These are phyloP conservation scores for Oreocharis arfaki DNA, from an alignment of 2,113 vertebrate genomes.

Conservation along the genomic window DNA sequence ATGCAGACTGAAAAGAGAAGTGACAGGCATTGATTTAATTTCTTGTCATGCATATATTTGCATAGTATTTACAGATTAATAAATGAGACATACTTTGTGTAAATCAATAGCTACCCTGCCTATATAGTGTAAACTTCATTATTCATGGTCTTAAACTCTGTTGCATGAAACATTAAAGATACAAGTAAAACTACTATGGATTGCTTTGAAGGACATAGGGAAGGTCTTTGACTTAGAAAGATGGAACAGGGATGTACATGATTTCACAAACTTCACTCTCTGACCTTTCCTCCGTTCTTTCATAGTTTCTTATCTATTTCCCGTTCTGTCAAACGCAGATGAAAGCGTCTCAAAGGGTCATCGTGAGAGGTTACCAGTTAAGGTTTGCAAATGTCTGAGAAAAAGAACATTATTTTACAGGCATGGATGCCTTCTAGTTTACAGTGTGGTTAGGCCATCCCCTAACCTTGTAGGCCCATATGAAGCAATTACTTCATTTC, in stretches of 20 bases:
- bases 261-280: neutral
- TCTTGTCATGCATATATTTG: slow-evolving; percentile 18
- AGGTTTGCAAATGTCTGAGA: neutral
- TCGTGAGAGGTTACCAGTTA: neutral
- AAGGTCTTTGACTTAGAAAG: neutral
- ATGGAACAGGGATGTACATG: neutral
- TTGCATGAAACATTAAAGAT: slow-evolving; percentile 24
- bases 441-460: neutral
- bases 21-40: slow-evolving; percentile 32
- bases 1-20: slow-evolving; percentile 6
- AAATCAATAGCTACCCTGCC: slow-evolving; percentile 26
- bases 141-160: neutral
- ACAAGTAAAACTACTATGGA: neutral
- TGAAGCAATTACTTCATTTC: neutral
- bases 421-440: neutral
- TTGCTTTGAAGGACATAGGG: neutral
- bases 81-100: neutral
- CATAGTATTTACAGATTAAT: slow-evolving; percentile 25
- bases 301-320: neutral
- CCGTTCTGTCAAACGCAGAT: neutral
- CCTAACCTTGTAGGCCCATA: neutral
- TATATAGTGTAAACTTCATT: neutral
- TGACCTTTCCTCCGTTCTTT: neutral
- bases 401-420: neutral
- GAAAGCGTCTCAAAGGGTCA: neutral